Base-by-base conservation (phyloP, 2,113 vertebrate species). In the Ctenodactylus gundi region DNA sequence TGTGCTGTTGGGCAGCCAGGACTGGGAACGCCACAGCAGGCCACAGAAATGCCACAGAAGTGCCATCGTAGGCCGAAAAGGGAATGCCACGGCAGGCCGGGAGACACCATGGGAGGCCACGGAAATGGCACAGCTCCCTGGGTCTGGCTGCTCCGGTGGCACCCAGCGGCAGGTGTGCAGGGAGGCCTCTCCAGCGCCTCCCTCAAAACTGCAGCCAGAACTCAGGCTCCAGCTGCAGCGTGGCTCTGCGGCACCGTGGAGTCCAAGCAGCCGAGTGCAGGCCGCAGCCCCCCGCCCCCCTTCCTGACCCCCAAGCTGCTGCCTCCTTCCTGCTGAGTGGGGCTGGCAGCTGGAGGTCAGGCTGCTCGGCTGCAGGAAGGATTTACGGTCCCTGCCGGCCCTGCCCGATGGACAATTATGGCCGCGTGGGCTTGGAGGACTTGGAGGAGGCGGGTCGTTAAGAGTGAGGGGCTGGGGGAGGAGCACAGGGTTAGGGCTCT, bases 341-440 rank as follows among this genome's bases (percentile, higher is more conserved):
- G 88, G 29, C 67, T 60, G 65, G 62, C 39, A 29, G 5, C 17
- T 29, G 85, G 92, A 95, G 86, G 96, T 87, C 90, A 70, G 49
- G 95, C 88, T 29, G 82, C 9, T 20, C 70, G 51, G 77, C 1
- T 0, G 17, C 34, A 82, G 76, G 90, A n/a, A 83, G 87, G 95
- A 95, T 94, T 94, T 95, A 96, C 11, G 0, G 84, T 29, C 34
- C 87, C 57, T 91, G 55, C 75, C 82, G 53, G 90, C 64, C 94
- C 94, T 4, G 82, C 91, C 31, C 91, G 91, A 67, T 91, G 95
- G 93, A 90, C 96, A 82, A 73, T 91, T 95, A 93, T 81, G 89
- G 94, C 53, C 25, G 27, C 15, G 39, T 92, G 13, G 1, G 84
- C 88, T 49, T 68, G 18, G 88, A 68, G 96, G 94, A 85, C n/a